phyloP scores from a whole-genome alignment of 1,140 invertebrate species.

The Mycetomoellerius zeteki region DNA sequence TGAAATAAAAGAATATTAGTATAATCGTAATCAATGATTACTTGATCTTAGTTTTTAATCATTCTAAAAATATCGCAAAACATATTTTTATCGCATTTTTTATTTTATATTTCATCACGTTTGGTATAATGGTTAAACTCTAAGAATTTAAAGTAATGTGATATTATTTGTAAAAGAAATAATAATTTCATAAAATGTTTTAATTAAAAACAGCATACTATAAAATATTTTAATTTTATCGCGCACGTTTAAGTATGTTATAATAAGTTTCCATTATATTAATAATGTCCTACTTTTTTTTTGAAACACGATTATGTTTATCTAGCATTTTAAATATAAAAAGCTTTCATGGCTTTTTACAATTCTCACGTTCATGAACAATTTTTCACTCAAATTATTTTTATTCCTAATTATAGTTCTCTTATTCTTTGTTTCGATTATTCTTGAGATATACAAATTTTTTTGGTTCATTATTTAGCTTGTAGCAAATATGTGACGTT shows the following conservation, averaged over 20 bases:
- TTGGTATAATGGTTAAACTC: neutral
- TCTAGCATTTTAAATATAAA: no score
- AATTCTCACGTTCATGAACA: neutral
- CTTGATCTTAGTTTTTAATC: no score
- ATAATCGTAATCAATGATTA: neutral
- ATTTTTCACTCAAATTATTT: neutral
- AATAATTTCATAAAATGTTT: neutral
- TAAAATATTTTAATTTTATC: neutral
- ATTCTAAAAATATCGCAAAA: neutral
- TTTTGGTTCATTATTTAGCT: neutral
- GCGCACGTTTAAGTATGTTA: neutral
- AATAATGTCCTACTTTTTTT: neutral
- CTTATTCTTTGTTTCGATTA: neutral
- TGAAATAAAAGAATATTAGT: neutral
- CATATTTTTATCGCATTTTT: neutral
- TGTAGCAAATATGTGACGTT: neutral
- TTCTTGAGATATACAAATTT: neutral
- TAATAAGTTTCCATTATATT: neutral
- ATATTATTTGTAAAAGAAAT: neutral
- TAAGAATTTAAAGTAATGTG: neutral
- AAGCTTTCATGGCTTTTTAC: neutral
- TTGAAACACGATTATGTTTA: neutral
- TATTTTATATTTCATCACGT: constrained; percentile 1
- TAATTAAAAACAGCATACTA: neutral
- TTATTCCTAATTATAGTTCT: constrained; percentile 14